Percentiles rank a stretch among this genome's conserved stretches.
phyloP scores from a whole-genome alignment of 2,888 invertebrate genomes.

The Drymonia ruficornis region DNA sequence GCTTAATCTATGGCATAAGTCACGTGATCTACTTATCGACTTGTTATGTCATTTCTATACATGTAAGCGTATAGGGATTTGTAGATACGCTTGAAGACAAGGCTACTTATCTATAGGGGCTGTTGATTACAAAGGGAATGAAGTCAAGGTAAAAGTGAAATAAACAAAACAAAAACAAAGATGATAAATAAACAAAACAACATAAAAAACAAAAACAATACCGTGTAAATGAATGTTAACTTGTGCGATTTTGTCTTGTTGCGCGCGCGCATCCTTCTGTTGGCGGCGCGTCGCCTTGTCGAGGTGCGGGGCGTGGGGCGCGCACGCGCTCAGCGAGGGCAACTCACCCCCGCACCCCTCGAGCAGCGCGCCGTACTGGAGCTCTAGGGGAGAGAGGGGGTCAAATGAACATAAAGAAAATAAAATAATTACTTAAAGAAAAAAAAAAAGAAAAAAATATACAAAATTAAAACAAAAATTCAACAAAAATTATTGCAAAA shows the following conservation, averaged over 20 bases:
- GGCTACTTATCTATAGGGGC: too few species aligned
- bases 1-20: too few species aligned
- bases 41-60: too few species aligned
- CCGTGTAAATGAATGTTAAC: constrained; percentile 94
- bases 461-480: constrained; percentile 10
- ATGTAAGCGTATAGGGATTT: too few species aligned
- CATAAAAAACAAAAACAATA: constrained; percentile 80
- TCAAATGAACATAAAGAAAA: constrained; percentile 28
- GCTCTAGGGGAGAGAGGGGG: constrained; percentile 68
- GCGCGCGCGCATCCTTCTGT: constrained; percentile 88
- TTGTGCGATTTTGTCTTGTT: constrained; percentile 90
- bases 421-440: constrained; percentile 42
- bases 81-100: too few species aligned
- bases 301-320: constrained; percentile 78
- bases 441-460: constrained; percentile 44
- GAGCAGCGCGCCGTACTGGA: constrained; percentile 83
- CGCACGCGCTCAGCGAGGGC: constrained; percentile 76
- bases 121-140: constrained; percentile 3
- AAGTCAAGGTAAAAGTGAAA: too few species aligned
- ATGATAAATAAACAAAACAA: constrained; percentile 21
- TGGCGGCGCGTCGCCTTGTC: constrained; percentile 86
- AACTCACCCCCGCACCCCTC: constrained; percentile 84
- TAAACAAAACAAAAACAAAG: constrained; percentile 11
- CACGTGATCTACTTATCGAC: too few species aligned
- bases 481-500: too few species aligned